These are phyloP conservation scores for Amazona ochrocephala DNA, from an alignment of 2,797 vertebrate species.

Conservation along the genomic window DNA sequence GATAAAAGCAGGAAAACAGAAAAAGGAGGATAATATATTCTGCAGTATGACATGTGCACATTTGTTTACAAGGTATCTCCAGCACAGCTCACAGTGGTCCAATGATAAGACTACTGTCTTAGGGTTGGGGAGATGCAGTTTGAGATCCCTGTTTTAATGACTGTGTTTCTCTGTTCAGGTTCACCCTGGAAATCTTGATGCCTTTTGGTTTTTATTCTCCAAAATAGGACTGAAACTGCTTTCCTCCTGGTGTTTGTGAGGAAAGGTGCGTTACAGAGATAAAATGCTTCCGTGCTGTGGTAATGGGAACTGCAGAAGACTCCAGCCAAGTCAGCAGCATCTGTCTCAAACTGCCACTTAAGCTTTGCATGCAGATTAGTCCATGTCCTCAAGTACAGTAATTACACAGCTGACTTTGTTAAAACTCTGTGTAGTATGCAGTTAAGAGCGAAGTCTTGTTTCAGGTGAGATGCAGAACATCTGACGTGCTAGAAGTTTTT, in stretches of 20 bases:
- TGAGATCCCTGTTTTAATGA: not conserved
- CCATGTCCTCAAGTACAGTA: not conserved
- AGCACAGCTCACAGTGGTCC: not conserved
- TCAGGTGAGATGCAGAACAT: not conserved
- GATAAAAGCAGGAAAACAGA: not conserved
- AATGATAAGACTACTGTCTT: not conserved
- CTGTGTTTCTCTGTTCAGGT: not conserved
- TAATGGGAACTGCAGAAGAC: not conserved
- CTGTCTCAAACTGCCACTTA: constrained; percentile 3
- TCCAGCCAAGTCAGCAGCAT: constrained; percentile 48
- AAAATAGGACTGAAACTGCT: not conserved
- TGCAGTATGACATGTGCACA: not conserved
- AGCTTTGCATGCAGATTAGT: constrained; percentile 21
- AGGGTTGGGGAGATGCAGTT: not conserved
- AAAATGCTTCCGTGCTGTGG: not conserved
- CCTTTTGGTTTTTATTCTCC: not conserved
- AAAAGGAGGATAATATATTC: not conserved
- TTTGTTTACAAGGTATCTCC: not conserved
- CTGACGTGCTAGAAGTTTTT: not conserved
- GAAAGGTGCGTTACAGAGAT: not conserved
- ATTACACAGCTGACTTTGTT: constrained; percentile 11
- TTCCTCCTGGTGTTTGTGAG: not conserved
- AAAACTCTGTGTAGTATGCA: not conserved
- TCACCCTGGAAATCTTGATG: not conserved
- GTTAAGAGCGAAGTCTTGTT: not conserved